A percentile compares a stretch with the other conserved stretches of the same genome.
Evolutionary conservation across 2,113 vertebrate genomes (phyloP).

Genomic region (Dasypus novemcinctus): DNA sequence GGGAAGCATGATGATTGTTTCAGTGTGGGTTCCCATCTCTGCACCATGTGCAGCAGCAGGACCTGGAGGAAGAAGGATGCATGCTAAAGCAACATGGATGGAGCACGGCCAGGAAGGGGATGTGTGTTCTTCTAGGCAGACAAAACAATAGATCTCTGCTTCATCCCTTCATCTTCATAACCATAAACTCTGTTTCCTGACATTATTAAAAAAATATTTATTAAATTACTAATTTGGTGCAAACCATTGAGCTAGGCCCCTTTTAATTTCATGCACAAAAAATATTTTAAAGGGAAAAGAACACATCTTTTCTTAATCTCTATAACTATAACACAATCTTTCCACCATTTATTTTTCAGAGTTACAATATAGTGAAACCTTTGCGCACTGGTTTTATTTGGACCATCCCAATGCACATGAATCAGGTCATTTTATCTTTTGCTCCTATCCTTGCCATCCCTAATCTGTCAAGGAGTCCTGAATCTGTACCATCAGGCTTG

Average conservation of each 20-base stretch:
- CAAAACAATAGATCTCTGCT: not conserved
- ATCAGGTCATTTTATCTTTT: slow-evolving; percentile 69
- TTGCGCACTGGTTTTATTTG: slow-evolving; percentile 4
- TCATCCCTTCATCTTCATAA: not conserved
- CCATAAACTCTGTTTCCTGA: not conserved
- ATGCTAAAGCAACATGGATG: too few relatives aligned
- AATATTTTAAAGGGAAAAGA: slow-evolving; percentile 15
- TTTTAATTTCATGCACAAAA: slow-evolving; percentile 26
- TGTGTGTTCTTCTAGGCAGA: not conserved
- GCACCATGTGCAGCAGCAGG: not conserved
- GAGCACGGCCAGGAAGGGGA: not conserved
- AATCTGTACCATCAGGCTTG: slow-evolving; percentile 71
- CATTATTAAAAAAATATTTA: not conserved
- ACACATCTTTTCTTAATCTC: not conserved
- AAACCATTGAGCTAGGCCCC: not conserved
- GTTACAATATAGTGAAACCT: slow-evolving; percentile 21
- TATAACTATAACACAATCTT: not conserved
- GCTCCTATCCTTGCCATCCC: slow-evolving; percentile 57
- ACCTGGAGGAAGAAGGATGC: too few relatives aligned
- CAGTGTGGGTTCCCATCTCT: not conserved
- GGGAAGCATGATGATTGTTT: not conserved
- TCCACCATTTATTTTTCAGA: slow-evolving; percentile 19
- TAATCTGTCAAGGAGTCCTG: slow-evolving; percentile 66
- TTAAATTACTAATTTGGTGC: not conserved
- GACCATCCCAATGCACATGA: not conserved